phyloP scores from a whole-genome alignment of 1,140 invertebrate genomes.

The Microplitis mediator region DNA sequence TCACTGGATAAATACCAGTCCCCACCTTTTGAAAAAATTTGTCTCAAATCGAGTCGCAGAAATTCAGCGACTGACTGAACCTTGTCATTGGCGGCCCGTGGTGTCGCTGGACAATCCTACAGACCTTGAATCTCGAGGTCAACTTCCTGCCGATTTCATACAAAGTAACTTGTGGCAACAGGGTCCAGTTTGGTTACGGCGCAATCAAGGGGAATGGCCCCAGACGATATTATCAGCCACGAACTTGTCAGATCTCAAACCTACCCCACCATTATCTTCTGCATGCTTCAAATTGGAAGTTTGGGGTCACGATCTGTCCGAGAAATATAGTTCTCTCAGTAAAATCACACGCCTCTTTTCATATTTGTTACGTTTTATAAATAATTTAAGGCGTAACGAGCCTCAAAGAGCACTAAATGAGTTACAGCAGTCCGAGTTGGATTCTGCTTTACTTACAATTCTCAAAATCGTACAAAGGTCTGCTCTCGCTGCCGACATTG shows the following conservation, averaged over 20 bases:
- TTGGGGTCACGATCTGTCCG: not conserved
- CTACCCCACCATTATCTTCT: not conserved
- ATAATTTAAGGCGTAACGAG: not conserved
- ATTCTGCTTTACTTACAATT: not conserved
- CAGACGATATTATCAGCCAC: not conserved
- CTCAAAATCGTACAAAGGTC: not conserved
- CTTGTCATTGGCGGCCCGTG: not conserved
- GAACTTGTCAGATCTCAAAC: not conserved
- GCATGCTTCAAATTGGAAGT: too few relatives aligned
- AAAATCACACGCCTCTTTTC: not conserved
- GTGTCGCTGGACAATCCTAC: not conserved
- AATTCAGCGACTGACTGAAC: not conserved
- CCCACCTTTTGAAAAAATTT: not conserved
- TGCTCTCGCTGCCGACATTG: slow-evolving; percentile 15
- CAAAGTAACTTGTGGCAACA: not conserved
- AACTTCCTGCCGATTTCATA: not conserved
- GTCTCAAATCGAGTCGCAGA: not conserved
- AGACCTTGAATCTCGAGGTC: not conserved
- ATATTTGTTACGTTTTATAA: not conserved
- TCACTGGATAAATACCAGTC: too few relatives aligned
- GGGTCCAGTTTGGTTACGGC: not conserved
- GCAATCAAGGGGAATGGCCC: not conserved
- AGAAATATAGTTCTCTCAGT: not conserved
- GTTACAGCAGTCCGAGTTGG: not conserved
- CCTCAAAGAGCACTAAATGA: not conserved